Evolutionary conservation across 2,888 invertebrate genomes (phyloP).

Genomic region (Ophion obscuratus): DNA sequence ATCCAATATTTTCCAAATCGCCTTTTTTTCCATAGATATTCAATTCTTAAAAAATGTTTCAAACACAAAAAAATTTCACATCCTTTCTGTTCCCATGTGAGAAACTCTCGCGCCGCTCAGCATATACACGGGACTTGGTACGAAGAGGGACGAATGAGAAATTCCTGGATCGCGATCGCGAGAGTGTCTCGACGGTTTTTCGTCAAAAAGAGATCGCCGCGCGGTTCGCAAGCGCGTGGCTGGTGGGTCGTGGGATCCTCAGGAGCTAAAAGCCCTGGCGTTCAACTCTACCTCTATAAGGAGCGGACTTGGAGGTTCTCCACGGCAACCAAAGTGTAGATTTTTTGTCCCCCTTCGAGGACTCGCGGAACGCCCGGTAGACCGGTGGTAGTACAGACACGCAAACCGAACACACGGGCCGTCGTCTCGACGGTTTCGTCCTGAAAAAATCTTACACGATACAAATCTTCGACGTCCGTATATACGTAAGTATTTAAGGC

Average conservation of each 20-base stretch:
- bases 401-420: conserved; percentile 13
- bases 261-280: conserved; percentile 49
- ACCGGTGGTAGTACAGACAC: conserved; percentile 52
- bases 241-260: conserved; percentile 66
- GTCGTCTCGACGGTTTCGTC: conserved; percentile 4
- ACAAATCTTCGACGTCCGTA: background rate
- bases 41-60: background rate
- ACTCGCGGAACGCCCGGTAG: conserved; percentile 49
- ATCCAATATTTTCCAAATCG: no score
- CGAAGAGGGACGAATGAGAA: conserved; percentile 54
- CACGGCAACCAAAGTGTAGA: conserved; percentile 56
- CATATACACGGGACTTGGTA: conserved; percentile 7
- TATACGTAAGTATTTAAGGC: background rate
- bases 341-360: conserved; percentile 34
- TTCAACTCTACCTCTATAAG: conserved; percentile 69
- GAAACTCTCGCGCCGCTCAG: background rate
- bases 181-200: conserved; percentile 56
- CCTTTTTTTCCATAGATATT: background rate
- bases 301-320: conserved; percentile 65
- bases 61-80: background rate
- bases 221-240: conserved; percentile 69
- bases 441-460: background rate
- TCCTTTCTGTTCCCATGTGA: background rate
- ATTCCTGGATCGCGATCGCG: conserved; percentile 58
- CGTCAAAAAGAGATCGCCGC: conserved; percentile 66